Evolutionary conservation across 2,888 invertebrate genomes (phyloP).

Genomic region (Rhimphoctona megacephalus): DNA sequence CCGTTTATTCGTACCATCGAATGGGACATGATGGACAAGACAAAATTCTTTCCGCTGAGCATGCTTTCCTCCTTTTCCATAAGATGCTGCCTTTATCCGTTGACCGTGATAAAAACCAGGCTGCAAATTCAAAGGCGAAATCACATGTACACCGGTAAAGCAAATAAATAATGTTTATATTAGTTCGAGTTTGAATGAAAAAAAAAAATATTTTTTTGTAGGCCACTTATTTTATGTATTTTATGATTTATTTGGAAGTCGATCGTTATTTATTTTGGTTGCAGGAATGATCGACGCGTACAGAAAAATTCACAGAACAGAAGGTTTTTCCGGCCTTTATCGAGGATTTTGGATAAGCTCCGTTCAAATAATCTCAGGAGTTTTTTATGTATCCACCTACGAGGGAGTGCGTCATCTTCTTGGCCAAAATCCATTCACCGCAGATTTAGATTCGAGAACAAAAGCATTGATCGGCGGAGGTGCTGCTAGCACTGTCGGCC

Average conservation of each 20-base stretch:
- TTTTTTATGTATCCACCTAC: conserved; percentile 97
- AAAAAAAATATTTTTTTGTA: background rate
- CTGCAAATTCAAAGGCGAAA: conserved; percentile 94
- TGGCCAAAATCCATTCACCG: conserved; percentile 86
- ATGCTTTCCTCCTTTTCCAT: conserved; percentile 95
- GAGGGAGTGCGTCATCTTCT: conserved; percentile 95
- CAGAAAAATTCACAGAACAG: conserved; percentile 92
- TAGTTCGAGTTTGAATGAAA: background rate
- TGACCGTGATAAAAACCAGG: conserved; percentile 97
- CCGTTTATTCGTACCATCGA: conserved; percentile 94
- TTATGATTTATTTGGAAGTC: background rate
- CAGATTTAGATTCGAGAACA: conserved; percentile 88
- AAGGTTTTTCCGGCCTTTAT: conserved; percentile 95
- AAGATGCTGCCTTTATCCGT: conserved; percentile 91
- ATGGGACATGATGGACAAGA: conserved; percentile 99
- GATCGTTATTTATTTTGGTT: background rate
- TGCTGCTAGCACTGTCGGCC: conserved; percentile 96
- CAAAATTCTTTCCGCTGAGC: conserved; percentile 96
- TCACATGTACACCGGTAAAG: conserved; percentile 91
- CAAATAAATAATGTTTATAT: background rate
- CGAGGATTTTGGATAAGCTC: conserved; percentile 98
- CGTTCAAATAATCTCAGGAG: conserved; percentile 93
- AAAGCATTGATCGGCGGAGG: conserved; percentile 96
- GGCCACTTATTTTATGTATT: background rate
- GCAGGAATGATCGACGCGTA: conserved; percentile 94